These are phyloP conservation scores for Ctenopoma kingsleyae DNA, from an alignment of 2,797 vertebrate genomes.

Conservation along the genomic window DNA sequence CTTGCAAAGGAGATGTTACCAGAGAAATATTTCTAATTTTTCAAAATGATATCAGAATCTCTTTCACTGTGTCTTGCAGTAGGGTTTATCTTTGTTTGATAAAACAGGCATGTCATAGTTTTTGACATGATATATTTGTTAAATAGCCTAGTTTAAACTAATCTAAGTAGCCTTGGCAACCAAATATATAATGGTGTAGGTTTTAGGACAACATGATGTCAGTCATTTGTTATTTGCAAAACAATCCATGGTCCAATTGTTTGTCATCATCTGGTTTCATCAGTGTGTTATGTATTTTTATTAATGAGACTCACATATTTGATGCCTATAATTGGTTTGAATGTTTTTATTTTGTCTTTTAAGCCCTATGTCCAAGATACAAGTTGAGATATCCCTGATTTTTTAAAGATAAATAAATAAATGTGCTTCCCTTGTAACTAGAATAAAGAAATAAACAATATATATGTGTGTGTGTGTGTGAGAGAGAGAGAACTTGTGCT, in stretches of 20 bases:
- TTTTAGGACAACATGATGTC: slow-evolving; percentile 42
- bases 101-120: slow-evolving; percentile 36
- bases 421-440: slow-evolving; percentile 85
- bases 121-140: slow-evolving; percentile 40
- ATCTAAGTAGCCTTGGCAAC: slow-evolving; percentile 47
- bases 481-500: not conserved
- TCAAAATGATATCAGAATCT: slow-evolving; percentile 15
- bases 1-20: slow-evolving; percentile 7
- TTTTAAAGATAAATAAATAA: slow-evolving; percentile 72
- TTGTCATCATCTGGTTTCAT: slow-evolving; percentile 50
- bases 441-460: slow-evolving; percentile 71
- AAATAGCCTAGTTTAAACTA: slow-evolving; percentile 20
- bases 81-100: slow-evolving; percentile 27
- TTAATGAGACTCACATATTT: slow-evolving; percentile 68
- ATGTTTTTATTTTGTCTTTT: slow-evolving; percentile 72
- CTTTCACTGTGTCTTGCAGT: slow-evolving; percentile 24
- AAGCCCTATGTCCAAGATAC: slow-evolving; percentile 59
- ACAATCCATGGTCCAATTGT: slow-evolving; percentile 54
- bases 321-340: slow-evolving; percentile 72
- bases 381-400: slow-evolving; percentile 60
- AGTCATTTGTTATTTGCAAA: slow-evolving; percentile 46
- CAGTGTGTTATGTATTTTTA: slow-evolving; percentile 43
- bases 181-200: slow-evolving; percentile 54
- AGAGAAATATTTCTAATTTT: slow-evolving; percentile 32
- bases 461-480: not conserved